Evolutionary conservation across 2,113 vertebrate genomes (phyloP), one percentile per base, ranked within the genome.

Genomic region (Rhinichthys klamathensis): DNA sequence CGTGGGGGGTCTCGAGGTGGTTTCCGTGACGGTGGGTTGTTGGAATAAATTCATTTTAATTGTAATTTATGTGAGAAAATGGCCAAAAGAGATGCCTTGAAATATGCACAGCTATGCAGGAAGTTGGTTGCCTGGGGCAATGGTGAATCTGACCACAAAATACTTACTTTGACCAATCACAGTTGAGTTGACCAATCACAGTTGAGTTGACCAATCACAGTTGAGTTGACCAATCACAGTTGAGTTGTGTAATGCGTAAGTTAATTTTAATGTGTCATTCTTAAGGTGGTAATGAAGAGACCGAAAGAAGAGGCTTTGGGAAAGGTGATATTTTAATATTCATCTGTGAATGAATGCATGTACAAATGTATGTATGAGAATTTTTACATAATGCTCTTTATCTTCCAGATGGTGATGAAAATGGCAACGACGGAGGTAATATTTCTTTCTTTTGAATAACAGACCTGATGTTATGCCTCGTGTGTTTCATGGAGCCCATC

Each of bases 261-360:
- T 78, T 46, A 0, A 51, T 7, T 1, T 38, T 21, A 72, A 18
- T 54, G 23, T 27, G 13, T 70, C 12, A 1, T 3, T 83, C 89
- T 74, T 6, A 75, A 93, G 92, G 85, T 82, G 86, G 60, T 2
- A 88, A 74, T 75, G 73, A 72, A 2, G 54, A 77, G 3, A 74
- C 51, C 13, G 80, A 78, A 16, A 86, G 78, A 85, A 83, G 89
- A 27, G 79, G 80, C 70, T 91, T 89, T 84, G 87, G 93, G 58
- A 70, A 85, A 32, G 92, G 92, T 90, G 92, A 92, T 93, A 3
- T 41, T 10, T 16, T n/a, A 2, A 74, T 32, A 0, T 1, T n/a
- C 21, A 18, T 4, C 13, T 51, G 23, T 8, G 54, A 23, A 21
- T 56, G 2, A 21, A 6, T 18, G 5, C 11, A 13, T 2, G 54